Base-by-base conservation (phyloP, 2,888 invertebrate genomes). In the Cheilosia soror region DNA sequence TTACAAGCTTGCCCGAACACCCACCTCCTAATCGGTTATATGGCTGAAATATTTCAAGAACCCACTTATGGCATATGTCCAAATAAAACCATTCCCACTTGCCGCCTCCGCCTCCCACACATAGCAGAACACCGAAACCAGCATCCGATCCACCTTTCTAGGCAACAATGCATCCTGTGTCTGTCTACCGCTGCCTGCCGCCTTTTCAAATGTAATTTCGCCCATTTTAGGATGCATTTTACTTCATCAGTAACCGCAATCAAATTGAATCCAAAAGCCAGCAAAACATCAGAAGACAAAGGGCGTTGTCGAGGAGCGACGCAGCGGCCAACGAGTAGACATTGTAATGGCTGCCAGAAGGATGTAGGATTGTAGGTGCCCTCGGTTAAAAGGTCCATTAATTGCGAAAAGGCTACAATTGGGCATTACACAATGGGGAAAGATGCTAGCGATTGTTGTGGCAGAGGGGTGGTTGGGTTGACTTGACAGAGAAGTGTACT, bases 191-290 rank as follows among this genome's bases (percentile, higher is more conserved):
- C 11, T 47, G 37, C 68, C 20, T 51, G 51, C 68, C 44, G 25
- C 76, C 66, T 55, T 44, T 62, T 57, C 57, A 37, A 78, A 63
- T 79, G 78, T 72, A 57, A 65, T 79, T 69, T 60, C 42, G 15
- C 33, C 78, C 65, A 78, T 63, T 78, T 78, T 78, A 51, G 51
- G 58, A 65, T 65, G 78, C 63, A 79, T 79, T 79, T 79, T 79
- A 71, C 71, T 79, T 60, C 78, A 65, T 71, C 71, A 51, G 58
- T 63, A 79, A 72, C 78, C 78, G 51, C 65, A 79, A 79, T 72
- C 71, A 79, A 79, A 71, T 79, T 79, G 71, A 79, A 79, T 79
- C 78, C 33, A 42, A 78, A 77, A 69, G 63, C 57, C 78, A 71
- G 63, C 51, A 72, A 58, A 79, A 65, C 63, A 71, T 29, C 40